Conservation (phyloP, 2,797 vertebrate genomes). For the Malurus splendens region DNA sequence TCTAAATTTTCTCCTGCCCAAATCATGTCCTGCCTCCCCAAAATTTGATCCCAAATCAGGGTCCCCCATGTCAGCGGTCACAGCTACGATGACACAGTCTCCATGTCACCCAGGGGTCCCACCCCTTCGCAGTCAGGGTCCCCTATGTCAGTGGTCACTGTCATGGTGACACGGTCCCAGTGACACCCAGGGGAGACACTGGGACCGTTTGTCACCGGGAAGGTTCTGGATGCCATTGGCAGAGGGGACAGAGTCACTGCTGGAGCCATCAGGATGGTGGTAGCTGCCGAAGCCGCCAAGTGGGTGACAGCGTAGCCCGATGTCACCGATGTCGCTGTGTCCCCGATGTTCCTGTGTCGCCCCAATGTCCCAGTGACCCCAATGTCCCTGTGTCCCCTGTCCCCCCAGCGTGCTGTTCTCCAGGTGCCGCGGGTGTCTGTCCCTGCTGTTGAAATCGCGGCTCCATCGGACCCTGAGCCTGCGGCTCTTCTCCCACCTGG, state of each 20-base stretch:
- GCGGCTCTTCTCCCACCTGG: background rate
- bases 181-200: background rate
- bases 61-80: too few relatives aligned
- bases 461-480: background rate
- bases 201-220: background rate
- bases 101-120: background rate
- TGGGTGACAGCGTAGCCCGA: accelerated
- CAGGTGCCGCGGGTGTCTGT: background rate
- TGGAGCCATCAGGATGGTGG: background rate
- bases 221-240: background rate
- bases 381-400: background rate
- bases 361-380: too few relatives aligned
- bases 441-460: accelerated
- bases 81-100: too few relatives aligned
- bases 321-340: too few relatives aligned
- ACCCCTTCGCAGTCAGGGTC: too few relatives aligned
- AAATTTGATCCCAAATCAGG: background rate
- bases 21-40: accelerated
- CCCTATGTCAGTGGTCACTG: too few relatives aligned
- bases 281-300: background rate
- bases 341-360: accelerated
- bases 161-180: accelerated
- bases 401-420: background rate
- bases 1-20: background rate
- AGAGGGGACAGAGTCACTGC: background rate